Evolutionary conservation across 2,888 invertebrate species (phyloP).

Genomic region (Tupiocoris notatus): DNA sequence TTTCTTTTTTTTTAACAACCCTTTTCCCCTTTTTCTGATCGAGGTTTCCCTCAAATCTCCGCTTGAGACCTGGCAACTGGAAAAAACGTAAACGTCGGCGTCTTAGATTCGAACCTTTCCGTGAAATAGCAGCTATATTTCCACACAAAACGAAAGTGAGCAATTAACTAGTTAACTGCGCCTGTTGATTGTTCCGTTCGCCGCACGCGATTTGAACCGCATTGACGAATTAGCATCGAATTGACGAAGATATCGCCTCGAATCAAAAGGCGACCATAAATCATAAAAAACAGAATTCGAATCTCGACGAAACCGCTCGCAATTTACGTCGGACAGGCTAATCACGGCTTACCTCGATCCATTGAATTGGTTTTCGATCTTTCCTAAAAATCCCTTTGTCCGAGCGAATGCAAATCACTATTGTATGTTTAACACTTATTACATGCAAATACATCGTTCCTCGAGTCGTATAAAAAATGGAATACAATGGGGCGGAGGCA

Average conservation of each 20-base stretch:
- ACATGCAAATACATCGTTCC: conserved; percentile 44
- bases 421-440: conserved; percentile 44
- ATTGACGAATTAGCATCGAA: background rate
- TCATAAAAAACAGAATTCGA: background rate
- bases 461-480: conserved; percentile 4
- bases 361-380: conserved; percentile 33
- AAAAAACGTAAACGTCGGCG: too few species aligned
- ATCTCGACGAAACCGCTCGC: background rate
- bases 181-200: too few species aligned
- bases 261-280: background rate
- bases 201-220: background rate
- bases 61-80: too few species aligned
- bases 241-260: background rate
- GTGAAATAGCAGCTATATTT: too few species aligned
- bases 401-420: conserved; percentile 38
- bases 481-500: conserved; percentile 34
- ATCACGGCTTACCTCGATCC: conserved; percentile 31
- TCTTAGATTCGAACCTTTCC: too few species aligned
- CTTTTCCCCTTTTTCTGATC: too few species aligned
- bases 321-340: conserved; percentile 35
- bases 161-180: too few species aligned
- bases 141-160: too few species aligned
- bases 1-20: too few species aligned
- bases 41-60: too few species aligned
- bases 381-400: conserved; percentile 36